Evolutionary conservation across 2,888 invertebrate species (phyloP).

Genomic region (Drosophila prostipennis): DNA sequence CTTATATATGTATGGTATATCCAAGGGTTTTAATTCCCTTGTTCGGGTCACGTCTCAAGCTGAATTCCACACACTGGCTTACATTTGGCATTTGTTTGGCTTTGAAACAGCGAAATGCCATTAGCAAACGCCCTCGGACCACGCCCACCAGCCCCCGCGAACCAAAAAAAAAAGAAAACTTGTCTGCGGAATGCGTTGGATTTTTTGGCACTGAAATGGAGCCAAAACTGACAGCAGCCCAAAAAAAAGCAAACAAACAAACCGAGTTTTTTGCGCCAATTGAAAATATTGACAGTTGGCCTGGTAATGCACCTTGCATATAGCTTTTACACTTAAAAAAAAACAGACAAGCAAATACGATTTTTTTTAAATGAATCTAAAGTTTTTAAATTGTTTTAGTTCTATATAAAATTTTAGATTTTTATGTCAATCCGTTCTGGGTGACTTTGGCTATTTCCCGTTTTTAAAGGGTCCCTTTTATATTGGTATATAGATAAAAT

Average conservation of each 20-base stretch:
- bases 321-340: slow-evolving; percentile 2
- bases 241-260: slow-evolving; percentile 39
- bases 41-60: slow-evolving; percentile 29
- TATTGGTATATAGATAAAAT: too few relatives aligned
- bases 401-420: too few relatives aligned
- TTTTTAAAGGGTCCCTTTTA: too few relatives aligned
- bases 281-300: slow-evolving; percentile 37
- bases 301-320: slow-evolving; percentile 28
- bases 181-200: slow-evolving; percentile 27
- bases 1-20: not conserved
- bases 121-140: slow-evolving; percentile 54
- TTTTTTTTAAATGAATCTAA: too few relatives aligned
- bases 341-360: too few relatives aligned
- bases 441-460: too few relatives aligned
- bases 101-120: slow-evolving; percentile 67
- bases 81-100: slow-evolving; percentile 53
- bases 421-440: too few relatives aligned
- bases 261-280: slow-evolving; percentile 22
- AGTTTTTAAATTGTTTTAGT: not conserved
- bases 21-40: slow-evolving; percentile 15
- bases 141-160: slow-evolving; percentile 43
- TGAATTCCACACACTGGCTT: slow-evolving; percentile 46
- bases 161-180: slow-evolving; percentile 1
- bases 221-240: slow-evolving; percentile 48
- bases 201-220: slow-evolving; percentile 52